Base-by-base conservation (phyloP, 2,888 invertebrate genomes). In the Caprella mutica region DNA sequence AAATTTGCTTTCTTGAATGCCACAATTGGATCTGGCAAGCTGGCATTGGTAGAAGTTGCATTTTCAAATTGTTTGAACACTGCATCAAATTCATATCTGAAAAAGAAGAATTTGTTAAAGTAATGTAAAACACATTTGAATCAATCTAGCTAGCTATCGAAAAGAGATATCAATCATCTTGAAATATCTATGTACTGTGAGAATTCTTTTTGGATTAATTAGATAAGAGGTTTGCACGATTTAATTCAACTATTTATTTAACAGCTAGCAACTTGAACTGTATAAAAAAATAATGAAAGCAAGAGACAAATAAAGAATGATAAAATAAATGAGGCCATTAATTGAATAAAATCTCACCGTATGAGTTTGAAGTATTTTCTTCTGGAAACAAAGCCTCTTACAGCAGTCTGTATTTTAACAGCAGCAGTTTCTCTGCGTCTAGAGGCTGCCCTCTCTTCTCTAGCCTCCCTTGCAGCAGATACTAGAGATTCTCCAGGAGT, bases 361-460 rank as follows among this genome's bases (percentile, higher is more conserved):
- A 55, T 35, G 9, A 73, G 74, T 66, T 76, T 76, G 33, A 80
- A 75, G 68, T 85, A 83, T 70, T 75, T 77, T 52, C 75, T 76
- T 61, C 85, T 78, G 2, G 80, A 77, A n/a, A 86, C 74, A 81
- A 84, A 88, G 65, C 86, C 85, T 69, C 85, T 78, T 38, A 85
- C 73, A 55, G 77, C 73, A n/a, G 86, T 79, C 72, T 91, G 90
- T 65, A 91, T 81, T 66, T 78, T 76, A 33, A 81, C 77, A 39
- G 83, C 83, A 30, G 88, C 86, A 66, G 76, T 76, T 68, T 90
- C 88, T 61, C 82, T 80, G 65, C 81, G 81, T 71, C 89, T 87
- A 69, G 90, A 92, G 54, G 84, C 75, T 0, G 88, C 90, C 57
- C 93, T 80, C 72, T 91, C 91, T 71, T 89, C 87, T 60, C 93